These are phyloP conservation scores for Engystomops pustulosus DNA, from an alignment of 2,113 vertebrate species.

Conservation along the genomic window DNA sequence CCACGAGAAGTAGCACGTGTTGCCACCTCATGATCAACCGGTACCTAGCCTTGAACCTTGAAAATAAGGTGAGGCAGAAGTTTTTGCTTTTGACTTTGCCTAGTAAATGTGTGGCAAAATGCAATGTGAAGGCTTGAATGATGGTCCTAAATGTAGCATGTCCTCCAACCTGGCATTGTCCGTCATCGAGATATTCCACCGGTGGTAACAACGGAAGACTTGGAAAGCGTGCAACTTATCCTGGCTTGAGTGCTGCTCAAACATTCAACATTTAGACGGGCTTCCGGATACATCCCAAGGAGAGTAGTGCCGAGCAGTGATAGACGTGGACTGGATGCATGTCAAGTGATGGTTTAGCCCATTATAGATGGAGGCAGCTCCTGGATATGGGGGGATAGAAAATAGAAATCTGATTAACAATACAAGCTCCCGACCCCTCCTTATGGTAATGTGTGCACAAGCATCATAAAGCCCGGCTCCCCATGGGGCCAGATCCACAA, in stretches of 20 bases:
- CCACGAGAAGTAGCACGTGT: conserved; percentile 76
- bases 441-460: not conserved
- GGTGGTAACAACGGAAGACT: not conserved
- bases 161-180: conserved; percentile 13
- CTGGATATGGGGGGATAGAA: conserved; percentile 25
- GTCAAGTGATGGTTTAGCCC: not conserved
- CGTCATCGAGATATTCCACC: conserved; percentile 18
- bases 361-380: not conserved
- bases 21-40: conserved; percentile 74
- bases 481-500: not conserved
- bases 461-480: not conserved
- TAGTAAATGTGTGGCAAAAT: not conserved
- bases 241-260: conserved; percentile 32
- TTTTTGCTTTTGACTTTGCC: not conserved
- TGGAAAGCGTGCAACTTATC: not conserved
- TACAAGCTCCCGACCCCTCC: not conserved
- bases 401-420: not conserved
- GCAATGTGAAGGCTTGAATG: not conserved
- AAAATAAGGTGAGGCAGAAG: conserved; percentile 1
- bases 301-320: not conserved
- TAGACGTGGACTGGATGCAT: not conserved
- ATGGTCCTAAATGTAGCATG: conserved; percentile 1
- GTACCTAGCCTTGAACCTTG: conserved; percentile 27
- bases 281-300: conserved; percentile 30
- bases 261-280: conserved; percentile 7